These are phyloP conservation scores for Eubasilissa splendida DNA, from an alignment of 2,888 invertebrate genomes.

Conservation along the genomic window DNA sequence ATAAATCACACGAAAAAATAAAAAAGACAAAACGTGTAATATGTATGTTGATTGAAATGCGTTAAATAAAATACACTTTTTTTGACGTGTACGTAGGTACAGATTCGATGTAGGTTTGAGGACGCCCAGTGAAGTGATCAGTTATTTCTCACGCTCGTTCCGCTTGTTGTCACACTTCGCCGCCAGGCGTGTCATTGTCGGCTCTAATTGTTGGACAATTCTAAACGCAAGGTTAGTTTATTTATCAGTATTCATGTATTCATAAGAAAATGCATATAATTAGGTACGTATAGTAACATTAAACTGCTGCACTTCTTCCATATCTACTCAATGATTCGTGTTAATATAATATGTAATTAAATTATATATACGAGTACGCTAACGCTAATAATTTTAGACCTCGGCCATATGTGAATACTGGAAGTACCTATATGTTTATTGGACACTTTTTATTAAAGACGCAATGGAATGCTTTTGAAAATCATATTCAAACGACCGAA, in stretches of 20 bases:
- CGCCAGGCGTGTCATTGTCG: slow-evolving; percentile 31
- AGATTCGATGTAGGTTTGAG: too few relatives aligned
- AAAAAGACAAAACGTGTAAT: background rate
- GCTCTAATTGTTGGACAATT: background rate
- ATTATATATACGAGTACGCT: too few relatives aligned
- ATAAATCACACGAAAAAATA: background rate
- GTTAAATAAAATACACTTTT: background rate
- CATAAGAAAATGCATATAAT: background rate
- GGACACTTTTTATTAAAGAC: too few relatives aligned
- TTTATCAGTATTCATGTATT: background rate
- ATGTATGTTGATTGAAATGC: background rate
- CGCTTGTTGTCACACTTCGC: slow-evolving; percentile 1
- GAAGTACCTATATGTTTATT: too few relatives aligned
- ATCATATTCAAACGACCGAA: too few relatives aligned
- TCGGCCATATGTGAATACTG: too few relatives aligned
- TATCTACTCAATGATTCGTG: too few relatives aligned
- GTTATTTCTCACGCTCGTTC: slow-evolving; percentile 24
- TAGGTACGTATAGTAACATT: background rate
- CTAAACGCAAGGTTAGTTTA: background rate
- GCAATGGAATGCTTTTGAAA: too few relatives aligned
- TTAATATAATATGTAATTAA: too few relatives aligned
- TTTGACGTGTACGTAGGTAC: background rate
- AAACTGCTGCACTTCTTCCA: too few relatives aligned
- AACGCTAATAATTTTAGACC: too few relatives aligned
- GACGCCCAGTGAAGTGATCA: background rate